Base-by-base conservation (phyloP, 2,797 vertebrate species). In the Cheirogaleus major region DNA sequence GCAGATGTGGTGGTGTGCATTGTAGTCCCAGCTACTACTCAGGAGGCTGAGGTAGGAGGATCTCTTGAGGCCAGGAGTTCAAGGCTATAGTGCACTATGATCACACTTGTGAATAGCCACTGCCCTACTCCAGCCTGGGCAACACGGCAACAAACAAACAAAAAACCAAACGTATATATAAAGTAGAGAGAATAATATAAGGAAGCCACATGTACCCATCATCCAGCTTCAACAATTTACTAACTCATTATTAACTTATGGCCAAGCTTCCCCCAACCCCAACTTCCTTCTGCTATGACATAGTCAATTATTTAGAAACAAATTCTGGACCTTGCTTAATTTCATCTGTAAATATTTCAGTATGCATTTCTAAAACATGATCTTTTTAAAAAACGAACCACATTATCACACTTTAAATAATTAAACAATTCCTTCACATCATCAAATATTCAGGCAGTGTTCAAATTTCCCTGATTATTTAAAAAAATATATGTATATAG, bases 251-350 rank as follows among this genome's bases (percentile, higher is more conserved):
- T 69, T 92, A 61, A 89, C 59, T 75, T 23, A 55, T 9, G 59
- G 38, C 50, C 43, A 85, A 20, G 2, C 59, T 43, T 0, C 41
- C 9, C 13, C 52, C 50, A 30, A 17, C 45, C 38, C 2, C 17
- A 2, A 12, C 43, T 78, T 65, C 55, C 41, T 78, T 55, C 45
- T 85, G 22, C 43, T 55, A 35, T 32, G 15, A 70, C 30, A 23
- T 1, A n/a, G 57, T 92, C 72, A 67, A 41, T 92, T 80, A 69
- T 80, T 89, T 88, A 84, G 79, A 89, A 94, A 91, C 43, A 69
- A 80, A 92, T 80, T 92, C 90, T 86, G 89, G 95, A 80, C n/a
- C 7, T 85, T 75, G n/a, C 81, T 14, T 95, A 50, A 82, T 94
- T 92, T 82, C 75, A 63, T 72, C 38, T 76, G 73, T 95, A 92